These are phyloP conservation scores for Anguilla megastoma DNA, from an alignment of 2,797 vertebrate genomes.

Conservation along the genomic window DNA sequence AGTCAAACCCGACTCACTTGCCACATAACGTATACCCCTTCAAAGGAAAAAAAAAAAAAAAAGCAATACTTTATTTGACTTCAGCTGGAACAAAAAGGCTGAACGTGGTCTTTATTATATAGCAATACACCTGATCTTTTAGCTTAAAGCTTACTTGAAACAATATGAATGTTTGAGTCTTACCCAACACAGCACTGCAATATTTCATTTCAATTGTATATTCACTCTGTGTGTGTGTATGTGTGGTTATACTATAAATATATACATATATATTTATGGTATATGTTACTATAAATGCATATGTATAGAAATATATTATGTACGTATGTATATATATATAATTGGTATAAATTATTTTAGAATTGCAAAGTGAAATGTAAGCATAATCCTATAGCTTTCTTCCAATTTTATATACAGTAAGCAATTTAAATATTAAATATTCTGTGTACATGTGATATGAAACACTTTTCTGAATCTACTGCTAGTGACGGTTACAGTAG, in stretches of 20 bases:
- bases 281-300: slow-evolving; percentile 74
- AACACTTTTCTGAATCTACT: slow-evolving; percentile 67
- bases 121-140: slow-evolving; percentile 79
- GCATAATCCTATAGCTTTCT: slow-evolving; percentile 75
- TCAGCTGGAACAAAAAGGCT: slow-evolving; percentile 54
- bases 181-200: slow-evolving; percentile 72
- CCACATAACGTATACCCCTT: slow-evolving; percentile 40
- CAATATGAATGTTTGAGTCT: slow-evolving; percentile 78
- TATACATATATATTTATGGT: slow-evolving; percentile 75
- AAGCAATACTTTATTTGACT: slow-evolving; percentile 77
- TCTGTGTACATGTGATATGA: slow-evolving; percentile 76
- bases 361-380: slow-evolving; percentile 75
- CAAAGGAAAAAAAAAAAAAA: slow-evolving; percentile 36
- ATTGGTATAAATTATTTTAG: slow-evolving; percentile 82
- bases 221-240: slow-evolving; percentile 67
- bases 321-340: slow-evolving; percentile 80
- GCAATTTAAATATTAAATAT: slow-evolving; percentile 67
- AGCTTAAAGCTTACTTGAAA: slow-evolving; percentile 71
- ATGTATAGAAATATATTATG: slow-evolving; percentile 68
- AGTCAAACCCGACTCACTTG: slow-evolving; percentile 40
- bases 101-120: slow-evolving; percentile 67
- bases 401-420: slow-evolving; percentile 81
- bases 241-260: slow-evolving; percentile 74
- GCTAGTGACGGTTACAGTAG: slow-evolving; percentile 62
- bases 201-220: slow-evolving; percentile 78